Conservation (phyloP, 2,113 vertebrate genomes). For the Gymnocephalus cernua region DNA sequence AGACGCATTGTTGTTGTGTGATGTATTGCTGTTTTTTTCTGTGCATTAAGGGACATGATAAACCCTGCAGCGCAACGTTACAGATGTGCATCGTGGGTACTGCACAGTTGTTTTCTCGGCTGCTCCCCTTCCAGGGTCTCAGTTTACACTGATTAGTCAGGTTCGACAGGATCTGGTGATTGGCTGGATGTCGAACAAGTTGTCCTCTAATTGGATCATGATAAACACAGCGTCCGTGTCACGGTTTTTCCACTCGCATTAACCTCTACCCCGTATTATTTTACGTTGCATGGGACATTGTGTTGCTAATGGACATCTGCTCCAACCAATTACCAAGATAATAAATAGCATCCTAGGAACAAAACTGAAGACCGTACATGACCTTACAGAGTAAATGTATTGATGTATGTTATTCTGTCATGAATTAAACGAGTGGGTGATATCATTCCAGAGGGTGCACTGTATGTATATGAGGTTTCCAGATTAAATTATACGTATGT, state of each 20-base stretch:
- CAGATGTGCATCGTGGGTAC: constrained; percentile 33
- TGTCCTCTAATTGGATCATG: constrained; percentile 58
- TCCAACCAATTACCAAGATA: constrained; percentile 58
- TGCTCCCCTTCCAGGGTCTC: constrained; percentile 34
- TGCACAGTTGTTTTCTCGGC: constrained; percentile 53
- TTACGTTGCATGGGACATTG: constrained; percentile 51
- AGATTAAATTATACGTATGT: constrained; percentile 74
- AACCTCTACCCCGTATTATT: constrained; percentile 23
- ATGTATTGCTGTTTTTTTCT: constrained; percentile 72
- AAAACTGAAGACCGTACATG: constrained; percentile 11
- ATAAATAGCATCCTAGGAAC: constrained; percentile 38
- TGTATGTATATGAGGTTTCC: constrained; percentile 76
- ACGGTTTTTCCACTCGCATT: constrained; percentile 13
- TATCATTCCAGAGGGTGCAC: constrained; percentile 61
- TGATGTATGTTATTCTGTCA: constrained; percentile 47
- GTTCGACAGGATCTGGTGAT: not conserved
- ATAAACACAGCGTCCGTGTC: constrained; percentile 36
- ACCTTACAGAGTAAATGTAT: constrained; percentile 65
- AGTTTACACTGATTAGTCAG: constrained; percentile 62
- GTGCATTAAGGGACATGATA: constrained; percentile 51
- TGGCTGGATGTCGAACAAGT: constrained; percentile 44
- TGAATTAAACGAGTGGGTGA: constrained; percentile 32
- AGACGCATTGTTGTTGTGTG: constrained; percentile 69
- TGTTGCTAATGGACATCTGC: constrained; percentile 63
- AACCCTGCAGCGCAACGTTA: constrained; percentile 29